Evolutionary conservation across 2,113 vertebrate species (phyloP).

Genomic region (Addax nasomaculatus): DNA sequence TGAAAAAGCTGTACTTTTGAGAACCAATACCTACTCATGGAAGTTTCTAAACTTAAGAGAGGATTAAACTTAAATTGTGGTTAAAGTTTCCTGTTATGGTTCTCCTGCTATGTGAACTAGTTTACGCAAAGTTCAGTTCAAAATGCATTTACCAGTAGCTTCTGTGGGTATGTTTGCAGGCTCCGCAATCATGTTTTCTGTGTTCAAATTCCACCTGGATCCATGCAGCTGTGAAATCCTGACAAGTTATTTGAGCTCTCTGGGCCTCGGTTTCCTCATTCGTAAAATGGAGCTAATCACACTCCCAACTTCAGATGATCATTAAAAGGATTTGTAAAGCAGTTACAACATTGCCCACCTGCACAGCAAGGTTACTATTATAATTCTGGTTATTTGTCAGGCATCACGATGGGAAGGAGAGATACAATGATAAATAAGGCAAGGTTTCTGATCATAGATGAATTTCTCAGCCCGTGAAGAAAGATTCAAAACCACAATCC

Average conservation of each 20-base stretch:
- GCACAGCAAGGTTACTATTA: background rate
- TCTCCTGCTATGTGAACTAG: background rate
- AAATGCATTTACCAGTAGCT: background rate
- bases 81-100: background rate
- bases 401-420: background rate
- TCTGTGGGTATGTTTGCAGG: background rate
- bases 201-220: background rate
- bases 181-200: background rate
- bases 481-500: background rate
- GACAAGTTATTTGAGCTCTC: background rate
- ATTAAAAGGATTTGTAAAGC: background rate
- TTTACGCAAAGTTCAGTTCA: background rate
- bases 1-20: background rate
- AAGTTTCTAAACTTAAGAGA: constrained; percentile 49
- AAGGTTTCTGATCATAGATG: background rate
- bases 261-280: background rate
- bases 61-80: background rate
- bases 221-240: background rate
- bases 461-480: background rate
- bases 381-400: background rate
- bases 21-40: background rate
- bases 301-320: background rate
- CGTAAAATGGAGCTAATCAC: background rate
- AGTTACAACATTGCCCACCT: background rate
- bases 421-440: background rate